Conservation (phyloP, 1,140 invertebrate species). For the Leptestheria dahalacensis region DNA sequence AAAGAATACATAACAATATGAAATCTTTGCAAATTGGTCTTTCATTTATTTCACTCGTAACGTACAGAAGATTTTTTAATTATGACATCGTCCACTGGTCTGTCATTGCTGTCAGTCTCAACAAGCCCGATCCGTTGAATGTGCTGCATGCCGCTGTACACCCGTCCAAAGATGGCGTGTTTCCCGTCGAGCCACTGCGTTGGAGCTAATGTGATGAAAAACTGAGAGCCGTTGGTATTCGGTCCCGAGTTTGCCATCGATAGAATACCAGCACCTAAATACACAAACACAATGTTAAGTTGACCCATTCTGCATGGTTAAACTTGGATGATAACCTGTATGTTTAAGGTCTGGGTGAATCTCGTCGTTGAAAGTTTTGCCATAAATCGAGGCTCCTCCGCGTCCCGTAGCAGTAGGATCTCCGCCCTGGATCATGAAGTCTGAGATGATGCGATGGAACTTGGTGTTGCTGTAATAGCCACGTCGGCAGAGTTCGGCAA, state of each 20-base stretch:
- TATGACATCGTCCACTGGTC: slow-evolving; percentile 76
- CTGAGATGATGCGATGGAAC: slow-evolving; percentile 88
- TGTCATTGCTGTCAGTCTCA: slow-evolving; percentile 79
- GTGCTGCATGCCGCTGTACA: slow-evolving; percentile 73
- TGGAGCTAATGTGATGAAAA: slow-evolving; percentile 92
- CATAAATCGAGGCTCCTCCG: slow-evolving; percentile 93
- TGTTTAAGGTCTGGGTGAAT: slow-evolving; percentile 88
- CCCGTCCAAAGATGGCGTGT: slow-evolving; percentile 87
- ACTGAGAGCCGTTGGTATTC: slow-evolving; percentile 93
- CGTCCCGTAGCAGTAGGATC: slow-evolving; percentile 90
- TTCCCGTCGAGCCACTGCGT: slow-evolving; percentile 97
- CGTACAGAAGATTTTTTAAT: slow-evolving; percentile 48
- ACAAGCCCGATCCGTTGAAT: slow-evolving; percentile 82
- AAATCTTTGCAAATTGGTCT: not conserved
- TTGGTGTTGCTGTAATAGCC: slow-evolving; percentile 94
- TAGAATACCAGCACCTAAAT: slow-evolving; percentile 54
- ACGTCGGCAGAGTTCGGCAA: slow-evolving; percentile 77
- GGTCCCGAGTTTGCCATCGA: slow-evolving; percentile 89
- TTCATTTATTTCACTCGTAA: not conserved
- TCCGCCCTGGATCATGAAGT: slow-evolving; percentile 93
- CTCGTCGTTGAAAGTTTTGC: slow-evolving; percentile 88
- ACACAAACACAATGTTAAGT: slow-evolving; percentile 19
- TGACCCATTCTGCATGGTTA: not conserved
- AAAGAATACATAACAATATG: slow-evolving; percentile 27
- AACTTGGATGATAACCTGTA: slow-evolving; percentile 44